These are phyloP conservation scores for Hoplias malabaricus DNA, from an alignment of 2,113 vertebrate species.

Conservation along the genomic window DNA sequence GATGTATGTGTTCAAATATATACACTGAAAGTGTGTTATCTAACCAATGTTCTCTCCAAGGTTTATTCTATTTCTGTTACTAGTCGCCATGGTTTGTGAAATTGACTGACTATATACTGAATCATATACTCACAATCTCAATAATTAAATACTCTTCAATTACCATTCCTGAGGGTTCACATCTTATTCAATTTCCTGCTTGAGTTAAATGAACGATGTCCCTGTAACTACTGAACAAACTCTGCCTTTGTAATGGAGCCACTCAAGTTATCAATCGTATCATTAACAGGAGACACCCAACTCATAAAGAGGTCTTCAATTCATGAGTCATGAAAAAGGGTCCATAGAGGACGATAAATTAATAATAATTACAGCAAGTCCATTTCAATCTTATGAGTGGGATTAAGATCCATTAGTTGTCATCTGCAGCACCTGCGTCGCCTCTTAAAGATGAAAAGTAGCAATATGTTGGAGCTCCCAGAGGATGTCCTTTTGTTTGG, in stretches of 20 bases:
- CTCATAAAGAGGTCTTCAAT: background rate
- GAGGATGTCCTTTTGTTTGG: background rate
- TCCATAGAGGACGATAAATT: background rate
- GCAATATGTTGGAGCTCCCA: background rate
- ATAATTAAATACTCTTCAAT: background rate
- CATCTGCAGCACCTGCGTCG: background rate
- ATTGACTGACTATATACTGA: too few species aligned
- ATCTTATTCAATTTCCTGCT: background rate
- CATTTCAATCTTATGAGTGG: background rate
- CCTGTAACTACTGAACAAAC: background rate
- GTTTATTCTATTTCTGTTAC: background rate
- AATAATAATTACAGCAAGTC: background rate
- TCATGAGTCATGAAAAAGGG: background rate
- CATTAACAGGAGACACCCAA: background rate
- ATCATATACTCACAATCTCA: background rate
- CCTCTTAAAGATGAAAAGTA: background rate
- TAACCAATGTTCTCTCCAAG: too few species aligned
- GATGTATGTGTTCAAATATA: too few species aligned
- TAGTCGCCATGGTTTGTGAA: background rate
- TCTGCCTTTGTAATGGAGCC: background rate
- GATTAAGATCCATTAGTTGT: slow-evolving; percentile 2
- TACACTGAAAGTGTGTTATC: too few species aligned
- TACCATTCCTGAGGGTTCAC: background rate
- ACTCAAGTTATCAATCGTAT: background rate
- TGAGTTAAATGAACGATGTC: background rate